Evolutionary conservation across 1,140 invertebrate genomes (phyloP), one percentile per base, ranked within the genome.

Genomic region (Solenopsis fugax): DNA sequence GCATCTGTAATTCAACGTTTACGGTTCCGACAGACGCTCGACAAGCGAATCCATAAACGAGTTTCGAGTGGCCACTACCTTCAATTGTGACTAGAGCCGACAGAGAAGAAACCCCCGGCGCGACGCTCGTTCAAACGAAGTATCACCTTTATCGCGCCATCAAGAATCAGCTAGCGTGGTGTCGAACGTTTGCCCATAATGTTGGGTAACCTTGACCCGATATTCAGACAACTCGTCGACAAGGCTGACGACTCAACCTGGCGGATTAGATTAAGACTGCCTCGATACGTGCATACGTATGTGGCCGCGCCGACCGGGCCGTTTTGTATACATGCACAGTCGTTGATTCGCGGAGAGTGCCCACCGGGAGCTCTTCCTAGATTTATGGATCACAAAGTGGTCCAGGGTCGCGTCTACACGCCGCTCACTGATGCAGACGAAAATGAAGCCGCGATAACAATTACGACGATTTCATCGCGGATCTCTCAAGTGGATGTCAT

Each of bases 211-310:
- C 89, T 90, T 90, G 88, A 90, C 89, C 89, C 45, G 62, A 77
- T 90, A 90, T 90, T 90, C 71, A 60, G 24, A 78, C 88, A 90
- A 90, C 64, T 86, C 41, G 50, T 37, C 34, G 72, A 45, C 88
- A 90, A 90, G 89, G 89, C 75, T 86, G 21, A 85, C 86, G 81
- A 65, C 71, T 90, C 86, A 73, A 88, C 89, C 85, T 90, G 88
- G 85, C 86, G 58, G 76, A 81, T 88, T 90, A 88, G 50, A 90
- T 85, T 78, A 65, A 77, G 60, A 80, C 58, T 69, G 34, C 41
- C 76, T 89, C 72, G 65, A 71, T 34, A 29, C 16, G 24, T 56
- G 18, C 18, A 48, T 76, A 52, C n/a, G 18, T 71, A 76, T 50
- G 52, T 45, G 52, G 29, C 64, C 58, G 24, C 24, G 24, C 41